Percentiles rank a stretch among this genome's conserved stretches.
These are phyloP conservation scores for sheep (Ovis aries) DNA, from an alignment of 2,113 vertebrate genomes.

Conservation along the genomic window ARS-UI_Ramb_v3.0 NC_056071.1:45499501-45500000, in stretches of 20 bases:
- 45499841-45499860: background rate
- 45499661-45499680: conserved; percentile 6
- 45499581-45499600: background rate
- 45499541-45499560: conserved; percentile 42
- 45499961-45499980: background rate
- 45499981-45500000: background rate
- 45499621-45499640: background rate
- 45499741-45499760: conserved; percentile 19
- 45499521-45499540: conserved; percentile 55
- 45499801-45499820: background rate
- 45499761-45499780: conserved; percentile 28
- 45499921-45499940: background rate
- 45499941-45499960: background rate
- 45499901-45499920: background rate
- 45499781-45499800: background rate
- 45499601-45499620: background rate
- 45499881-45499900: background rate
- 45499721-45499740: conserved; percentile 23
- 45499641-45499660: background rate
- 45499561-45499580: conserved; percentile 16
- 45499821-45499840: conserved; percentile 31
- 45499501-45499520: conserved; percentile 58
- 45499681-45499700: conserved; percentile 6
- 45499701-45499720: conserved; percentile 46
- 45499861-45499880: background rate